Conservation (phyloP, 2,888 invertebrate species). For the Adela reaumurella region DNA sequence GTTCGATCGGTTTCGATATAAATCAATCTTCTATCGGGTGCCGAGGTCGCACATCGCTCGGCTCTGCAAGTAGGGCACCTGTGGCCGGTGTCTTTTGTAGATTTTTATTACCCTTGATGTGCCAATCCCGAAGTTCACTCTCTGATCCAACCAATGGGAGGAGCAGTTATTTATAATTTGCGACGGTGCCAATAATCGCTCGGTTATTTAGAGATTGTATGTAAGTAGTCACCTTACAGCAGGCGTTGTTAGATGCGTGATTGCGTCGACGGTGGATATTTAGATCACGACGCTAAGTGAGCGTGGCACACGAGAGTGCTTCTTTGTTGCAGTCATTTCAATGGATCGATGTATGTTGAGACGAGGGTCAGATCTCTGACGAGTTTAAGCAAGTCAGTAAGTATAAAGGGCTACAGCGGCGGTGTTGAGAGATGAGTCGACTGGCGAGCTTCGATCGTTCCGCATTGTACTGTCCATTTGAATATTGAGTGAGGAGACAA, state of each 20-base stretch:
- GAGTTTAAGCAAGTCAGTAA: not conserved
- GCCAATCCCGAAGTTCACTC: slow-evolving; percentile 34
- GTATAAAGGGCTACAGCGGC: no score
- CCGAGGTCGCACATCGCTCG: slow-evolving; percentile 31
- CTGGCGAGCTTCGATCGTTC: no score
- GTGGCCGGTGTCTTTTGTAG: slow-evolving; percentile 36
- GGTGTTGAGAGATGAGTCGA: no score
- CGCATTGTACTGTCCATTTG: not conserved
- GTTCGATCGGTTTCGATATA: slow-evolving; percentile 28
- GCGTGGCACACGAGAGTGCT: not conserved
- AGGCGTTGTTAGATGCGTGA: not conserved
- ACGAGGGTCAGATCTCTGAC: not conserved
- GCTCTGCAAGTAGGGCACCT: slow-evolving; percentile 22
- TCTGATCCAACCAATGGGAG: slow-evolving; percentile 36
- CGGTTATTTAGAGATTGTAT: not conserved
- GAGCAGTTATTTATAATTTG: slow-evolving; percentile 35
- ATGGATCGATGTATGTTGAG: not conserved
- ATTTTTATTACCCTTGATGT: slow-evolving; percentile 30
- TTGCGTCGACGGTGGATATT: not conserved
- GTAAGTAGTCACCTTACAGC: not conserved
- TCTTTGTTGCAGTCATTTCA: not conserved
- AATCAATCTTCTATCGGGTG: slow-evolving; percentile 22
- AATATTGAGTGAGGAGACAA: no score
- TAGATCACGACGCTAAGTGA: not conserved
- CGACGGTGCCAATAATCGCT: slow-evolving; percentile 35